phyloP scores from a whole-genome alignment of 2,113 vertebrate species.

The Scomber colias region DNA sequence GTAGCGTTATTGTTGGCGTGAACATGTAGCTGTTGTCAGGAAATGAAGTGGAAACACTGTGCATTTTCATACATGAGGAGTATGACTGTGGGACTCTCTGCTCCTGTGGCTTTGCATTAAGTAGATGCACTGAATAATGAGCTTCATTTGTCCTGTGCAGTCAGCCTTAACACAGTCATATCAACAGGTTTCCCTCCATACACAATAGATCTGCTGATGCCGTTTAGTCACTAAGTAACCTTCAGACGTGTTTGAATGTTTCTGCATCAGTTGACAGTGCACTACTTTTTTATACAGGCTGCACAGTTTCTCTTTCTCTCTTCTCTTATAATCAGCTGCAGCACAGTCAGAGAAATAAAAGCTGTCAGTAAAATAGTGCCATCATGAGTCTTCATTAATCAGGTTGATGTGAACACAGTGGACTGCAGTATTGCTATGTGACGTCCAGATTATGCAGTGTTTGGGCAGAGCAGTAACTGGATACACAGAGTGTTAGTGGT shows the following conservation, averaged over 20 bases:
- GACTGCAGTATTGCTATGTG: conserved; percentile 2
- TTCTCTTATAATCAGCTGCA: neutral
- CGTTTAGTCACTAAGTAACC: neutral
- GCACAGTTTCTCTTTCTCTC: neutral
- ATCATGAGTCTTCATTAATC: conserved; percentile 16
- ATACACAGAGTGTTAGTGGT: conserved; percentile 73
- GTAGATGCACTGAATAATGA: neutral
- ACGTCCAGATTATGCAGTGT: conserved; percentile 64
- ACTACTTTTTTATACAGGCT: neutral
- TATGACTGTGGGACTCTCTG: too few species aligned
- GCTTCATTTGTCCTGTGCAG: conserved; percentile 9
- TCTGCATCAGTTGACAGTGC: neutral
- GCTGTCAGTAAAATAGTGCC: neutral
- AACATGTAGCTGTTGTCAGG: too few species aligned
- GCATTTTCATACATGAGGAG: too few species aligned
- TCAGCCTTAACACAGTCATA: neutral
- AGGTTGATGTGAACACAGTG: conserved; percentile 1
- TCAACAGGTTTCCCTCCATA: neutral
- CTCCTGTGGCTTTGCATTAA: too few species aligned
- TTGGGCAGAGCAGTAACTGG: conserved; percentile 71
- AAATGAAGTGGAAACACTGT: too few species aligned
- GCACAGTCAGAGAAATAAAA: neutral
- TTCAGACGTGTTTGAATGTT: conserved; percentile 1
- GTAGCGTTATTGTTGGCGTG: too few species aligned
- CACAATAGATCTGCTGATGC: neutral